phyloP scores from a whole-genome alignment of 1,140 invertebrate genomes.

The Hormaphis cornu region DNA sequence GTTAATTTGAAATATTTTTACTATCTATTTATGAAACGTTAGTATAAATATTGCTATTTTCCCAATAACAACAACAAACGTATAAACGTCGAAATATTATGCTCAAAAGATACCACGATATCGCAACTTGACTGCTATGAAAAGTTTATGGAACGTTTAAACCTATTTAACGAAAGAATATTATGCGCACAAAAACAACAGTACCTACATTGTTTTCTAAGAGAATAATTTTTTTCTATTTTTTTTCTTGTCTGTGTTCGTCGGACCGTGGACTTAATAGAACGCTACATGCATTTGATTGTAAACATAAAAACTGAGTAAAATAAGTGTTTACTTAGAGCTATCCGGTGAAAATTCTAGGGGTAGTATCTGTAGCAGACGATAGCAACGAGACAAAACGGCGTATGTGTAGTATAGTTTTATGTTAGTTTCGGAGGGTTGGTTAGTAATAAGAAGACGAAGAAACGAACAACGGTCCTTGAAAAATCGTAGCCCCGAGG shows the following conservation, averaged over 20 bases:
- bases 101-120: too few species aligned
- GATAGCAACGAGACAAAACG: background rate
- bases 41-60: too few species aligned
- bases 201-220: background rate
- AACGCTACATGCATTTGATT: background rate
- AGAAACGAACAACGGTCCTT: background rate
- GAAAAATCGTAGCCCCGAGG: background rate
- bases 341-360: background rate
- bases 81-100: too few species aligned
- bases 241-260: background rate
- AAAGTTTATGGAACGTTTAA: too few species aligned
- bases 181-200: background rate
- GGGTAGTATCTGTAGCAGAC: background rate
- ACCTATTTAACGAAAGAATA: too few species aligned
- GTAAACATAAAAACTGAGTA: background rate
- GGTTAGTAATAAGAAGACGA: background rate
- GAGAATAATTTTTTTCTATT: too few species aligned
- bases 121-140: too few species aligned
- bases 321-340: background rate
- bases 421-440: too few species aligned
- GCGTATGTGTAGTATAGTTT: background rate
- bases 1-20: too few species aligned
- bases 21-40: too few species aligned
- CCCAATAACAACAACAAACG: too few species aligned
- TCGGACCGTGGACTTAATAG: background rate